phyloP scores from a whole-genome alignment of 2,888 invertebrate genomes.

The Eupithecia pulchellata region DNA sequence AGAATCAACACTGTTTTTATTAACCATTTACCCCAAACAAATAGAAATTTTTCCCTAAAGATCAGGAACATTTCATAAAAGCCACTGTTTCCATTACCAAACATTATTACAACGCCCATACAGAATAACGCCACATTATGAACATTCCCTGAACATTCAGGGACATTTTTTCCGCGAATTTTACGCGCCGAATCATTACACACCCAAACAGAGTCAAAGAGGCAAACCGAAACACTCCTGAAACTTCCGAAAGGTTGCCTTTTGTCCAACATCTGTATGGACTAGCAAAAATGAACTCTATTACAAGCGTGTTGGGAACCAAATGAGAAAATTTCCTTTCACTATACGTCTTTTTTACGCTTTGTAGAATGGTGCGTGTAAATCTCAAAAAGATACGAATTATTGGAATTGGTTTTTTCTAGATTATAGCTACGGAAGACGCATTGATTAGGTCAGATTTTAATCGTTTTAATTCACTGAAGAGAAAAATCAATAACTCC shows the following conservation, averaged over 20 bases:
- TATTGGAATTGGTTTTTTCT: not conserved
- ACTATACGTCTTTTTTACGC: not conserved
- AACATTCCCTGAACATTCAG: conserved; percentile 47
- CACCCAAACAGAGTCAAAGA: conserved; percentile 84
- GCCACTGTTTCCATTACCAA: conserved; percentile 23
- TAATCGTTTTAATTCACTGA: not conserved
- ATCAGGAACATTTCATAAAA: conserved; percentile 5
- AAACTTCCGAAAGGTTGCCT: conserved; percentile 73
- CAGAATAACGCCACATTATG: conserved; percentile 19
- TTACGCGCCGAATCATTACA: conserved; percentile 82
- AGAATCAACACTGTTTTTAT: not conserved
- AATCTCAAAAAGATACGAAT: not conserved
- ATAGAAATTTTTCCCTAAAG: not conserved
- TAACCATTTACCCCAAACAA: not conserved
- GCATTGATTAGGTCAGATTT: not conserved
- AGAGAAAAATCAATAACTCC: no score
- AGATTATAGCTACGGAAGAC: not conserved
- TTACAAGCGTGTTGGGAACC: not conserved
- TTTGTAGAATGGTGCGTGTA: not conserved
- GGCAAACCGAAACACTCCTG: conserved; percentile 83
- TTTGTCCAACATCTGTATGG: not conserved
- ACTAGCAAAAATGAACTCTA: conserved; percentile 6
- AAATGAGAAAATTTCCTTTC: not conserved
- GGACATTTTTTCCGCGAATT: conserved; percentile 82
- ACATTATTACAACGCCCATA: conserved; percentile 23